Conservation (phyloP, 2,113 vertebrate genomes). For the Oncorhynchus masou region DNA sequence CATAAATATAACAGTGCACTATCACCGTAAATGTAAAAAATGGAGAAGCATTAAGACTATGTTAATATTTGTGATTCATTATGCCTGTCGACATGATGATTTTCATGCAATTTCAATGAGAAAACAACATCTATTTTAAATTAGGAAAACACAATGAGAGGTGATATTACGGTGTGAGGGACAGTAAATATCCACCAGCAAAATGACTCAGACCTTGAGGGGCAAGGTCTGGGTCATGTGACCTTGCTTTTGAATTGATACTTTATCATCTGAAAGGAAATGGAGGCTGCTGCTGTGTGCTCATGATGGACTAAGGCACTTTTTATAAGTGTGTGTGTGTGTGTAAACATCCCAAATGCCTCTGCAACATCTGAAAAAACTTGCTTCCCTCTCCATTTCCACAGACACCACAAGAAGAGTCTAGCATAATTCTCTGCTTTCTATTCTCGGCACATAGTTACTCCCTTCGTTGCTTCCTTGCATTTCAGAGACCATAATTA, state of each 20-base stretch:
- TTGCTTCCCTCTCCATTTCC: too few species aligned
- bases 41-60: background rate
- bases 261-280: background rate
- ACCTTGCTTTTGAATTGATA: background rate
- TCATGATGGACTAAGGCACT: background rate
- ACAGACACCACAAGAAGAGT: too few species aligned
- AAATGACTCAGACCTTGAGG: background rate
- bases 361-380: background rate
- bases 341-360: background rate
- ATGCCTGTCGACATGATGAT: too few species aligned
- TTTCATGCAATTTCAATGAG: too few species aligned
- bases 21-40: background rate
- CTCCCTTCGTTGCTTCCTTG: background rate
- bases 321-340: background rate
- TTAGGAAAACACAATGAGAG: too few species aligned
- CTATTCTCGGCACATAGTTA: background rate
- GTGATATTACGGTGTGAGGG: too few species aligned
- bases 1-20: background rate
- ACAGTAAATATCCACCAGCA: too few species aligned
- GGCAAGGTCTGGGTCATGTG: background rate
- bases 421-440: too few species aligned
- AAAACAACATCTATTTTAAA: too few species aligned
- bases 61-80: too few species aligned
- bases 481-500: slow-evolving; percentile 12
- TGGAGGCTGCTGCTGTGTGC: background rate